These are phyloP conservation scores for Chiloscyllium plagiosum DNA, from an alignment of 2,113 vertebrate species.

Conservation along the genomic window DNA sequence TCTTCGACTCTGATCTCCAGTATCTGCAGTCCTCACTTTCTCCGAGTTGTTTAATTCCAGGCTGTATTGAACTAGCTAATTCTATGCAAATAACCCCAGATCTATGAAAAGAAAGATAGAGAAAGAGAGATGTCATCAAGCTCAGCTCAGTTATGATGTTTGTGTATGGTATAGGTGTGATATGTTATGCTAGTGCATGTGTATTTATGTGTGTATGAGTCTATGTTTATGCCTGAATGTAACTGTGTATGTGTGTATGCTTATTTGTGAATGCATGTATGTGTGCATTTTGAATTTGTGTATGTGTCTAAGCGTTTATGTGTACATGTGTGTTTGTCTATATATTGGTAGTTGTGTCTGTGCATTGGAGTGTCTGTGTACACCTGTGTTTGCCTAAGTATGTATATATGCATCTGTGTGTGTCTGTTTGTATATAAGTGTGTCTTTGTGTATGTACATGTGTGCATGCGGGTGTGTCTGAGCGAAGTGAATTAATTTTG, in stretches of 20 bases:
- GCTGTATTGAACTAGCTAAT: background rate
- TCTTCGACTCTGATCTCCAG: too few relatives aligned
- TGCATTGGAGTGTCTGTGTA: background rate
- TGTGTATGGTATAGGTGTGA: background rate
- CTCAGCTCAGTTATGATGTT: background rate
- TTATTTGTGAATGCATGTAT: background rate
- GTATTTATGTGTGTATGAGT: background rate
- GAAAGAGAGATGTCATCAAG: background rate
- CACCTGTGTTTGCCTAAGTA: background rate
- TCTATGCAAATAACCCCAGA: background rate
- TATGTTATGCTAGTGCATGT: background rate
- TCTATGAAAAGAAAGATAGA: background rate
- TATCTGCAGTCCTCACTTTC: too few relatives aligned
- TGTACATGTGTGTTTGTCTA: background rate
- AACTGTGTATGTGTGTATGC: too few relatives aligned
- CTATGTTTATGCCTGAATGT: too few relatives aligned
- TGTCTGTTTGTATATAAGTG: background rate
- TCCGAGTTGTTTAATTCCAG: background rate
- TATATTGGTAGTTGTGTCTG: background rate
- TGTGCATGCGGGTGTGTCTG: background rate
- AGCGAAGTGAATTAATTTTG: background rate
- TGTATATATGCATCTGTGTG: background rate
- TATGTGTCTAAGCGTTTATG: background rate
- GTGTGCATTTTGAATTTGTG: background rate
- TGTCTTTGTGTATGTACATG: background rate